These are phyloP conservation scores for Umimayanthus chanpuru DNA, from an alignment of 92 coral and sea anemone species.

Conservation along the genomic window DNA sequence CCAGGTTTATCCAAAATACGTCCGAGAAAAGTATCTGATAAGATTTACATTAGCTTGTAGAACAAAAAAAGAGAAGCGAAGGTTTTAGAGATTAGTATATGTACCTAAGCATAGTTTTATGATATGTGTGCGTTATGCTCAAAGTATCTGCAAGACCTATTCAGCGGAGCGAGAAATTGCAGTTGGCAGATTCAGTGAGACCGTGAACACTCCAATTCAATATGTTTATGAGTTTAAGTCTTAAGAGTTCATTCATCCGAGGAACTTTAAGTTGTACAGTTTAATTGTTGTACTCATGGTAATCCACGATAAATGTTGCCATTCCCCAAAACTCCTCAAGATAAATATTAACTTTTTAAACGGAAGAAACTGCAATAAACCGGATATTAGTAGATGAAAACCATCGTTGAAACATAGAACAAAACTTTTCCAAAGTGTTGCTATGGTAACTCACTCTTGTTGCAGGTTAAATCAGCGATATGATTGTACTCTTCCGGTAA, in stretches of 20 bases:
- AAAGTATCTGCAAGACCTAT: neutral
- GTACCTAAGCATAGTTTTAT: neutral
- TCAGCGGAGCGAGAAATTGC: constrained; percentile 41
- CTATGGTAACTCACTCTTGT: neutral
- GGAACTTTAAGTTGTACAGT: neutral
- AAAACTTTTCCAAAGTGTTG: neutral
- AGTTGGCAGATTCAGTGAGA: constrained; percentile 21
- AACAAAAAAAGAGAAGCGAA: neutral
- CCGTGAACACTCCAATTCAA: neutral
- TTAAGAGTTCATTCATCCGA: neutral
- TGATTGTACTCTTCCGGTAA: no score
- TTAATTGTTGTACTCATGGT: neutral
- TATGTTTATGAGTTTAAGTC: neutral
- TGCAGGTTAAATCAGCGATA: neutral
- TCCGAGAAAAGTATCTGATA: neutral
- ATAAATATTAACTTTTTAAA: neutral
- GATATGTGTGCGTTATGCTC: constrained; percentile 10
- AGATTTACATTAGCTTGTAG: neutral
- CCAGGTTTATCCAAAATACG: neutral
- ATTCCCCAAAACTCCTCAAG: neutral
- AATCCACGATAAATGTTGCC: neutral
- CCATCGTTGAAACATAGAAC: neutral
- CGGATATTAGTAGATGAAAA: no score
- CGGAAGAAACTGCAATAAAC: neutral
- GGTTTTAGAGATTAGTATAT: neutral